Evolutionary conservation across 2,797 vertebrate genomes (phyloP).

Genomic region (Acropternis orthonyx): DNA sequence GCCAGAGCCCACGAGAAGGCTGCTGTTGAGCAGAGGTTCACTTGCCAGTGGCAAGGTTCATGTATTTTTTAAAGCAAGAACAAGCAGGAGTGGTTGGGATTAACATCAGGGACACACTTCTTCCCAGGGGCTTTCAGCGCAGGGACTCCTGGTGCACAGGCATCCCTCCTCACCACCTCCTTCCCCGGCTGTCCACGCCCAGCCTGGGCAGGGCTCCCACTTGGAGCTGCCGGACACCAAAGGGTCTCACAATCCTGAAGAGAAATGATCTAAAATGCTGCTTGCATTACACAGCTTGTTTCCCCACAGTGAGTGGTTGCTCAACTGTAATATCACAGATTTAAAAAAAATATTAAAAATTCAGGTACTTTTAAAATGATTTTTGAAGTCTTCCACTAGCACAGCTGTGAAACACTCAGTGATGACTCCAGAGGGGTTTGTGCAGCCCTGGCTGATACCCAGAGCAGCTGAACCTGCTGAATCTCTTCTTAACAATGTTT

Average conservation of each 20-base stretch:
- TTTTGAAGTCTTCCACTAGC: background rate
- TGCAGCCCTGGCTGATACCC: background rate
- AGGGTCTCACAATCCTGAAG: background rate
- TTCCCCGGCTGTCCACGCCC: fast-evolving
- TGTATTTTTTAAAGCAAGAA: fast-evolving
- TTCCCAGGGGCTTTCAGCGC: fast-evolving
- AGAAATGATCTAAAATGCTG: background rate
- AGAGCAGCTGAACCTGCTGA: background rate
- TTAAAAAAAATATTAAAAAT: background rate
- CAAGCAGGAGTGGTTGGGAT: background rate
- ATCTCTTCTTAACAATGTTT: background rate
- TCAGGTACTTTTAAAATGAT: background rate
- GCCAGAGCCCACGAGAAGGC: fast-evolving
- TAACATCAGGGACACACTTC: fast-evolving
- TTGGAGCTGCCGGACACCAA: fast-evolving
- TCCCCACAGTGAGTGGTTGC: background rate
- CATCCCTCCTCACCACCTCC: background rate
- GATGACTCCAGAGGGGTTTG: background rate
- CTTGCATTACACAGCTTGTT: background rate
- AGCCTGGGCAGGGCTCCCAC: fast-evolving
- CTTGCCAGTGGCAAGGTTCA: background rate
- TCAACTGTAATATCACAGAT: background rate
- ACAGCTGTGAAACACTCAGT: background rate
- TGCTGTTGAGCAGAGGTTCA: background rate
- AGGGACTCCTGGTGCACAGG: fast-evolving